phyloP scores from a whole-genome alignment of 2,797 vertebrate genomes.

The Naso thynnoides region DNA sequence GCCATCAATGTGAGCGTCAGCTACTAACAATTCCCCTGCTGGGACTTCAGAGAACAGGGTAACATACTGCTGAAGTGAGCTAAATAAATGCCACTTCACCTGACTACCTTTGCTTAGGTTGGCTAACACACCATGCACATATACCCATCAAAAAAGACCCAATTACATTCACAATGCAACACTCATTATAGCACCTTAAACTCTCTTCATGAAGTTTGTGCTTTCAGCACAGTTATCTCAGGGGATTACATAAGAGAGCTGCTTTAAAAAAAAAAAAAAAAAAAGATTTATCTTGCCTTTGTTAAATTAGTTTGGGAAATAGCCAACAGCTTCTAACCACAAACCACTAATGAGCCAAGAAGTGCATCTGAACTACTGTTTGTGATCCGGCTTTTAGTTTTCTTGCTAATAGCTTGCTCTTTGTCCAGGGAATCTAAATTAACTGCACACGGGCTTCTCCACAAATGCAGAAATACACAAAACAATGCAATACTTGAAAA shows the following conservation, averaged over 20 bases:
- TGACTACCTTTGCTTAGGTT: neutral
- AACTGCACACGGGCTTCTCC: neutral
- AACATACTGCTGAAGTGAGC: neutral
- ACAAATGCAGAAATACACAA: neutral
- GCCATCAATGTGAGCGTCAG: neutral
- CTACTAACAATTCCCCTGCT: neutral
- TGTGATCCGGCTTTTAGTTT: neutral
- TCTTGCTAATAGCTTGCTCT: neutral
- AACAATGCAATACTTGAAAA: neutral
- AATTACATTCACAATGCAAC: neutral
- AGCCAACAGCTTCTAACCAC: slow-evolving; percentile 5
- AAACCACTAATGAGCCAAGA: slow-evolving; percentile 13
- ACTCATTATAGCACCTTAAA: neutral
- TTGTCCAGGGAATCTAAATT: neutral
- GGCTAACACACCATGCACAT: neutral
- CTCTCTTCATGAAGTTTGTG: neutral
- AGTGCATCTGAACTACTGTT: neutral
- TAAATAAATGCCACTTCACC: neutral
- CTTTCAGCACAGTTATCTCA: neutral
- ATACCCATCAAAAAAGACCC: neutral
- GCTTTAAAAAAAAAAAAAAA: too few species aligned
- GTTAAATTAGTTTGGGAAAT: slow-evolving; percentile 24
- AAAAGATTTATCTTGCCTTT: neutral
- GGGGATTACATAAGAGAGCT: neutral
- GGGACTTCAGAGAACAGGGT: neutral